Base-by-base conservation (phyloP, 1,140 invertebrate species). In the Trichogramma pretiosum region DNA sequence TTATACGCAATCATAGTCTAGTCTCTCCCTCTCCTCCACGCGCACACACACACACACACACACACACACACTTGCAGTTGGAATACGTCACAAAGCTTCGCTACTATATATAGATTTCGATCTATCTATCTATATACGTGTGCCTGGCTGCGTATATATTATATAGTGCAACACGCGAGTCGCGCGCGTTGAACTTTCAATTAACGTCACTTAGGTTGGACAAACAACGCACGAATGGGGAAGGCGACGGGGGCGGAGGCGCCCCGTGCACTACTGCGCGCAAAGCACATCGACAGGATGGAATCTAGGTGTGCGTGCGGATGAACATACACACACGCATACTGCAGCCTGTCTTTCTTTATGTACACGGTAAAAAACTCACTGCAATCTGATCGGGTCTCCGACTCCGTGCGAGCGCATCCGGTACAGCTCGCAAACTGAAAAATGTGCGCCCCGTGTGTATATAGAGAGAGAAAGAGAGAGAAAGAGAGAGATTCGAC, bases 131-230 rank as follows among this genome's bases (percentile, higher is more conserved):
- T n/a, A n/a, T n/a, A n/a, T n/a, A n/a, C n/a, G n/a, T n/a, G n/a
- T n/a, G n/a, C n/a, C n/a, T n/a, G n/a, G n/a, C n/a, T n/a, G n/a
- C n/a, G n/a, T n/a, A n/a, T n/a, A n/a, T n/a, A n/a, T n/a, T n/a
- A n/a, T n/a, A n/a, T n/a, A n/a, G n/a, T n/a, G n/a, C n/a, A n/a
- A n/a, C n/a, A n/a, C n/a, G n/a, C n/a, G n/a, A n/a, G n/a, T n/a
- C n/a, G n/a, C 11, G 24, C 24, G 55, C 56, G 60, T 64, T 64
- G 61, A 64, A 65, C 64, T 64, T 66, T 68, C 66, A 68, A 68
- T 68, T 68, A 68, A 64, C 65, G 57, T 67, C 65, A 68, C 64
- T 68, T 68, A 68, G 59, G n/a, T 54, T 65, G 52, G 56, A 53
- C 57, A 68, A 68, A 68, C 63, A 67, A 55, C 28, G 26, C 17